Evolutionary conservation across 2,888 invertebrate species (phyloP).

Genomic region (Uropetala carovei): DNA sequence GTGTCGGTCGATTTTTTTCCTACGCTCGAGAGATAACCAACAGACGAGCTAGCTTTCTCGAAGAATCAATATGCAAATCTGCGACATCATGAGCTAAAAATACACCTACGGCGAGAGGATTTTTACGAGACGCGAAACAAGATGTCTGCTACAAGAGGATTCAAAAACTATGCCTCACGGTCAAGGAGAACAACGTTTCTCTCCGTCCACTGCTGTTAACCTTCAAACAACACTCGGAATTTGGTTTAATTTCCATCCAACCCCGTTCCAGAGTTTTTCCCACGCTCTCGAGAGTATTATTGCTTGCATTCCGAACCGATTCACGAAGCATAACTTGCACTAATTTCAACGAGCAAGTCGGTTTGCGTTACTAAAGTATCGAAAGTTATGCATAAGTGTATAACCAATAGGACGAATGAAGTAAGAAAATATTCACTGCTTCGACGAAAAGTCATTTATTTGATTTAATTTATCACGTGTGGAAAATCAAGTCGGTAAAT

Average conservation of each 20-base stretch:
- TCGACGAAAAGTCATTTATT: neutral
- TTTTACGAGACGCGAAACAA: no score
- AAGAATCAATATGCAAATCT: no score
- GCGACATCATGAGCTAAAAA: no score
- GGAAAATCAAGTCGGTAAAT: neutral
- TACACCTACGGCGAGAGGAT: no score
- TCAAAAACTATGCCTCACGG: neutral
- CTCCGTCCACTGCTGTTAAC: neutral
- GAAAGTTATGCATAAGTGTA: neutral
- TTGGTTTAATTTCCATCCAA: neutral
- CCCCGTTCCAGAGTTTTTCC: neutral
- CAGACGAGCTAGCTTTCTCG: no score
- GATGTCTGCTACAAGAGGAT: neutral
- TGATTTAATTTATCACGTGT: neutral
- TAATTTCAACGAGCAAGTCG: neutral
- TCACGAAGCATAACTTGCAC: neutral
- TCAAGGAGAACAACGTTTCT: neutral
- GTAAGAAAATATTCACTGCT: neutral
- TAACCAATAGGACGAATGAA: neutral
- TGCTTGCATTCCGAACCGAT: neutral
- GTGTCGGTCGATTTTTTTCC: no score
- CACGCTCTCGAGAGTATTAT: constrained; percentile 13
- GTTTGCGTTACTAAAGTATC: neutral
- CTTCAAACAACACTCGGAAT: neutral
- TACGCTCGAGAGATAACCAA: no score